Evolutionary conservation across 2,888 invertebrate genomes (phyloP).

Genomic region (Troides aeacus): DNA sequence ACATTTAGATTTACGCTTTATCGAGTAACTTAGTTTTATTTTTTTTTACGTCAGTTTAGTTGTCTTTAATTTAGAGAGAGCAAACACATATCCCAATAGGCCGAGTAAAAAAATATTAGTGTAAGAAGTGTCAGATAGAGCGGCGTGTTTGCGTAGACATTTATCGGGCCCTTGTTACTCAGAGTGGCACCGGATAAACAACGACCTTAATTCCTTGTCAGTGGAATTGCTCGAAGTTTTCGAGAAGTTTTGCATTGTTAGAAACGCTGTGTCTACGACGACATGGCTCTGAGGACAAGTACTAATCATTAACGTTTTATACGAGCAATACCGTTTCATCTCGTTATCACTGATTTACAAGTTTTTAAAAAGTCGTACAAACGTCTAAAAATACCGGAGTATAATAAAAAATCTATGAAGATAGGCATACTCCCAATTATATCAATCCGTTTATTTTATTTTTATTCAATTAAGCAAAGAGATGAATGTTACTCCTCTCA

Average conservation of each 20-base stretch:
- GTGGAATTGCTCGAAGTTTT: constrained; percentile 47
- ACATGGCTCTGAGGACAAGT: constrained; percentile 5
- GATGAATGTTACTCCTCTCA: no score
- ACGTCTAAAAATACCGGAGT: no score
- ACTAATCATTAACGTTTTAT: background rate
- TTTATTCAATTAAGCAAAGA: no score
- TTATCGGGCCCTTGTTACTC: constrained; percentile 70
- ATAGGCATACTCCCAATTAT: no score
- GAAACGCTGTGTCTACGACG: constrained; percentile 42
- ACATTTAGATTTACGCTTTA: no score
- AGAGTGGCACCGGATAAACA: constrained; percentile 51
- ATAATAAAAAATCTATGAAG: no score
- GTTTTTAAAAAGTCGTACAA: no score
- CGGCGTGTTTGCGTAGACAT: constrained; percentile 56
- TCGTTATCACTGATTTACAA: no score
- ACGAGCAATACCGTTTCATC: no score
- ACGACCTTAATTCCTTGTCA: constrained; percentile 55
- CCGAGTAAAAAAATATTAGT: constrained; percentile 53
- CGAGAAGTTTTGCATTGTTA: constrained; percentile 61
- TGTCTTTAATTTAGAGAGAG: constrained; percentile 52
- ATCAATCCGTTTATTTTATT: no score
- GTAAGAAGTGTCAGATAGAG: constrained; percentile 51
- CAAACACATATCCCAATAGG: constrained; percentile 43
- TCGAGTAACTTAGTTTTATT: background rate
- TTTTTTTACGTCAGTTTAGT: constrained; percentile 28